These are phyloP conservation scores for Amphiprion percula DNA, from an alignment of 2,113 vertebrate species.

Conservation along the genomic window DNA sequence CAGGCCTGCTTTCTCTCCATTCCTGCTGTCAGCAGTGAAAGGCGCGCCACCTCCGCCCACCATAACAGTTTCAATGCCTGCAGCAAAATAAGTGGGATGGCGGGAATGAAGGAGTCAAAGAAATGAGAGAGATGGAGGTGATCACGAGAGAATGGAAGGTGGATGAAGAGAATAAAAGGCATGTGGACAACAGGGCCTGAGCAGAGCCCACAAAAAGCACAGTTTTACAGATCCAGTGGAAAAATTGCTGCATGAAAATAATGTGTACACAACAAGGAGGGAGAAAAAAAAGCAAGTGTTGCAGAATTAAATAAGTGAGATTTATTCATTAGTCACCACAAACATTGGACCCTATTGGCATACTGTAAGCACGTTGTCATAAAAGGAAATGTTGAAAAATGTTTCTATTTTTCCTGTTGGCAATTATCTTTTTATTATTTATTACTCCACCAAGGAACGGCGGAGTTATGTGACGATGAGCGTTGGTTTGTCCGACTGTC, in stretches of 20 bases:
- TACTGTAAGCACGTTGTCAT: too few relatives aligned
- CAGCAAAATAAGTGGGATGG: conserved; percentile 15
- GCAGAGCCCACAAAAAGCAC: not conserved
- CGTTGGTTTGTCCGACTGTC: too few relatives aligned
- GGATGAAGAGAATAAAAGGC: conserved; percentile 19
- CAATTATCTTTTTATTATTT: too few relatives aligned
- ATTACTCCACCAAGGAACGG: too few relatives aligned
- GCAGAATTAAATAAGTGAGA: too few relatives aligned
- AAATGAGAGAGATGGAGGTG: conserved; percentile 36
- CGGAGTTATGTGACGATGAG: too few relatives aligned
- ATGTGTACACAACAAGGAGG: too few relatives aligned
- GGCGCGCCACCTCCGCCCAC: conserved; percentile 10
- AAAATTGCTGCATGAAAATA: not conserved
- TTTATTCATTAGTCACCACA: too few relatives aligned
- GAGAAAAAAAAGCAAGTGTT: too few relatives aligned
- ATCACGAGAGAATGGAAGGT: conserved; percentile 30
- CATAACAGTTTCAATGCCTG: conserved; percentile 41
- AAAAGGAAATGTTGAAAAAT: too few relatives aligned
- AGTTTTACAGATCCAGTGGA: not conserved
- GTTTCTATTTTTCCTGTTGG: too few relatives aligned
- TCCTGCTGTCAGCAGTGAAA: conserved; percentile 28
- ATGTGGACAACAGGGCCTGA: not conserved
- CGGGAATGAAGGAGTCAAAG: conserved; percentile 6
- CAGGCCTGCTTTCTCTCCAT: not conserved
- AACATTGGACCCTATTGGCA: too few relatives aligned